Evolutionary conservation across 1,140 invertebrate species (phyloP).

Genomic region (Dryas iulia): DNA sequence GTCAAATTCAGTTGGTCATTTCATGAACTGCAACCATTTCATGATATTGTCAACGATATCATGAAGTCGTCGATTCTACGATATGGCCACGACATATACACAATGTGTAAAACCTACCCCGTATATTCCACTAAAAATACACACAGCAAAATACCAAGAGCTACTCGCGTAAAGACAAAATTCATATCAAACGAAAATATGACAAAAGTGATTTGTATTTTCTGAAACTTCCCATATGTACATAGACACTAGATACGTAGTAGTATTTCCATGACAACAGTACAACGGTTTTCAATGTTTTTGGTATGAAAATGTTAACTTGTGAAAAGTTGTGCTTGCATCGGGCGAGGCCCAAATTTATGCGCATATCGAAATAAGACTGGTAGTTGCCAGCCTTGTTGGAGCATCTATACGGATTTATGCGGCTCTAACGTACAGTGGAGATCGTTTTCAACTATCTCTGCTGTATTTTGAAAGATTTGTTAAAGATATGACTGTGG

Average conservation of each 20-base stretch:
- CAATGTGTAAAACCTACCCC: not conserved
- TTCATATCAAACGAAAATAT: not conserved
- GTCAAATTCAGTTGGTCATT: too few species aligned
- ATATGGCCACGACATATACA: too few species aligned
- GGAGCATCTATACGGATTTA: not conserved
- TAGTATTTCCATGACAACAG: not conserved
- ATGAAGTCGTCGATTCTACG: too few species aligned
- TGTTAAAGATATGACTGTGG: not conserved
- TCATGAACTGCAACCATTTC: too few species aligned
- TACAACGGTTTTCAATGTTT: conserved; percentile 2
- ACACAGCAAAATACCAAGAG: not conserved
- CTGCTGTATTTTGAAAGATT: not conserved
- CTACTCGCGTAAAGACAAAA: not conserved
- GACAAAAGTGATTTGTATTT: not conserved
- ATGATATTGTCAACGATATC: too few species aligned
- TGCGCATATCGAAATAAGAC: conserved; percentile 53
- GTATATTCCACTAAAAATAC: not conserved
- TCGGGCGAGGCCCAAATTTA: conserved; percentile 45
- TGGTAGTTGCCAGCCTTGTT: conserved; percentile 10
- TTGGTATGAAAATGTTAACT: conserved; percentile 20
- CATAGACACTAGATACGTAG: not conserved
- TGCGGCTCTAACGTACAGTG: not conserved
- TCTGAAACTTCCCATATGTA: not conserved
- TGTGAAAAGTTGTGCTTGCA: conserved; percentile 24
- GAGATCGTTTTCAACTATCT: not conserved